Percentiles rank a stretch among this genome's conserved stretches.
phyloP scores from a whole-genome alignment of 2,797 vertebrate genomes.

The Cyprinodon diabolis region DNA sequence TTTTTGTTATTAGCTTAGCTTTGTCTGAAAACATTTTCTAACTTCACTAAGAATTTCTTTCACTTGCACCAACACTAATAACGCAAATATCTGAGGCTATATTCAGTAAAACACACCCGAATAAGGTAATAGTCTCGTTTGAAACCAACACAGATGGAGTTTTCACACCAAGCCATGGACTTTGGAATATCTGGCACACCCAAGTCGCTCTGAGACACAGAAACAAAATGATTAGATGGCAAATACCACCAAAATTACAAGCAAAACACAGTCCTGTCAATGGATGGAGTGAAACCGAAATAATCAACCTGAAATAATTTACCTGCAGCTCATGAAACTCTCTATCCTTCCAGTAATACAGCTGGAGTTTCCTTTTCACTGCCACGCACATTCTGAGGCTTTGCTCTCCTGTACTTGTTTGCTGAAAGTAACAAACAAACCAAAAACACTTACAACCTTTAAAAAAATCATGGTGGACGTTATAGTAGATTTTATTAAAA shows the following conservation, averaged over 20 bases:
- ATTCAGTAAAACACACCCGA: slow-evolving; percentile 79
- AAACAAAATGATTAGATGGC: slow-evolving; percentile 23
- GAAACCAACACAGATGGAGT: slow-evolving; percentile 98
- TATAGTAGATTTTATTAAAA: no score
- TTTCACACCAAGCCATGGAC: slow-evolving; percentile 99
- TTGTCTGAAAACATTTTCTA: neutral
- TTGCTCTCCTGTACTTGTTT: slow-evolving; percentile 87
- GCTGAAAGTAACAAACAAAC: slow-evolving; percentile 68
- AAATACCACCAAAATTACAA: neutral
- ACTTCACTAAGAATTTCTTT: neutral
- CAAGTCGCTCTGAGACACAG: slow-evolving; percentile 87
- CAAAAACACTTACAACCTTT: neutral
- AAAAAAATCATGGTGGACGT: neutral
- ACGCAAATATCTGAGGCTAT: neutral
- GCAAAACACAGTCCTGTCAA: slow-evolving; percentile 7
- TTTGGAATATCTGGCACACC: slow-evolving; percentile 95
- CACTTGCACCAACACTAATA: neutral
- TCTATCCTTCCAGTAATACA: slow-evolving; percentile 97
- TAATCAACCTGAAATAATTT: slow-evolving; percentile 7
- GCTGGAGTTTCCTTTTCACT: slow-evolving; percentile 93
- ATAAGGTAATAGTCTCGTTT: slow-evolving; percentile 98
- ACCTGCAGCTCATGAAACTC: slow-evolving; percentile 97
- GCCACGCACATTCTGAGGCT: slow-evolving; percentile 94
- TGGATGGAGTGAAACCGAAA: neutral
- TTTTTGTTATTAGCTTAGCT: no score